A percentile compares a stretch with the other conserved stretches of the same genome.
Evolutionary conservation across 2,797 vertebrate genomes (phyloP).

Genomic region (Catamblyrhynchus diadema): DNA sequence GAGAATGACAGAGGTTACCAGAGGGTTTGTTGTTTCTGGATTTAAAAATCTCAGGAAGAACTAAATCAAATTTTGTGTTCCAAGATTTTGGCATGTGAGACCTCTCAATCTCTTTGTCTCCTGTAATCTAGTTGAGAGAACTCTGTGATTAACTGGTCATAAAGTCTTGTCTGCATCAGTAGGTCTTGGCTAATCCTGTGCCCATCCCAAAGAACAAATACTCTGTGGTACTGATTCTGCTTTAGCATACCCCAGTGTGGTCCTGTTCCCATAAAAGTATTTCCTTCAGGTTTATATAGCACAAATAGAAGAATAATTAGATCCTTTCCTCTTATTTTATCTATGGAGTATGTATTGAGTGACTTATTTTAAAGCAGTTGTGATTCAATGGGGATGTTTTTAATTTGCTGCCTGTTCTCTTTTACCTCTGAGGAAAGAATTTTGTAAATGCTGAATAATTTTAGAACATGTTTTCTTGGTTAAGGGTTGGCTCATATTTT

Average conservation of each 20-base stretch:
- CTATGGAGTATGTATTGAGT: background rate
- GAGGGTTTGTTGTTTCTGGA: background rate
- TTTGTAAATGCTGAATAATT: conserved; percentile 73
- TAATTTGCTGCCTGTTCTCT: conserved; percentile 69
- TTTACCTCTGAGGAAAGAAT: conserved; percentile 71
- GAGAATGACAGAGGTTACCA: background rate
- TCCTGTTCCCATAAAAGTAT: background rate
- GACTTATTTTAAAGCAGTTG: conserved; percentile 14
- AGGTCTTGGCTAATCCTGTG: background rate
- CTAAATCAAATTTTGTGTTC: background rate
- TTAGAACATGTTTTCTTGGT: conserved; percentile 74
- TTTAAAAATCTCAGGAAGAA: background rate
- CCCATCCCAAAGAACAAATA: background rate
- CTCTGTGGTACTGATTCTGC: background rate
- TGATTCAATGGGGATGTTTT: conserved; percentile 65
- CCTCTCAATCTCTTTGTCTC: background rate
- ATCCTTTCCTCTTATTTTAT: conserved; percentile 22
- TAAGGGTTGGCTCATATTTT: conserved; percentile 73
- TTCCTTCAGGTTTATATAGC: conserved; percentile 1
- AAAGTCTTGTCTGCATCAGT: background rate
- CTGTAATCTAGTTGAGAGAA: background rate
- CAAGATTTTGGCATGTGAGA: background rate
- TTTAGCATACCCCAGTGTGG: background rate
- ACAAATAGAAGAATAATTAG: conserved; percentile 36
- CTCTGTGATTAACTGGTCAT: background rate